Base-by-base conservation (phyloP, 2,113 vertebrate genomes). In the Sorex fumeus region DNA sequence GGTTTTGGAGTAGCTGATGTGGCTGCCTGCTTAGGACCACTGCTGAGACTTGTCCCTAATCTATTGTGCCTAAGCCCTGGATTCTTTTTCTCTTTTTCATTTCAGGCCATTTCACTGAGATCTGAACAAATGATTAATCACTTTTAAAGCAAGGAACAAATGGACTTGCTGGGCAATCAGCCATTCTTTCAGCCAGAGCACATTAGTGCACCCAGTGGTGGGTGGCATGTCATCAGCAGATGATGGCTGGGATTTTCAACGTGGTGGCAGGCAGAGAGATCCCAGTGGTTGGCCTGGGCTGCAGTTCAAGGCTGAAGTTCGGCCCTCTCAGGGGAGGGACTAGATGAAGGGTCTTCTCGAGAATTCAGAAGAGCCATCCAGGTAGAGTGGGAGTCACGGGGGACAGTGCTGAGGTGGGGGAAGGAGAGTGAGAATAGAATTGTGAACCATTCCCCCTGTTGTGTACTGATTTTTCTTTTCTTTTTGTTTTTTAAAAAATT, bases 61-160 rank as follows among this genome's bases (percentile, higher is more conserved):
- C 67, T 91, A 19, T 82, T 32, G 4, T 76, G 91, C 47, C 84
- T 43, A 70, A 57, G 50, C 70, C 69, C 80, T 28, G 62, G 85
- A 80, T 78, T 88, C 50, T 93, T 50, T 91, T 34, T 94, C 28
- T 62, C 28, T 95, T 74, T 27, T 25, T 25, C 0, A 0, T 96
- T 97, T 93, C 85, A 96, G 91, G 62, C 50, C 43, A 77, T 97
- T 96, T 97, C 93, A 93, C 93, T 94, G 91, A 94, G 95, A 97
- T 92, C 88, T 3, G 91, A 96, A 96, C 79, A 82, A 95, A 97
- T 88, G 86, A 87, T 64, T 67, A 93, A 95, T 97, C 67, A 87
- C 85, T 95, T 40, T 89, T 71, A 85, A 95, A 96, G 93, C 2
- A 0, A 93, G 87, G 94, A 87, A 95, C 84, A 94, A 97, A 74